These are phyloP conservation scores for Perdita meconis DNA, from an alignment of 2,888 invertebrate genomes.

Conservation along the genomic window DNA sequence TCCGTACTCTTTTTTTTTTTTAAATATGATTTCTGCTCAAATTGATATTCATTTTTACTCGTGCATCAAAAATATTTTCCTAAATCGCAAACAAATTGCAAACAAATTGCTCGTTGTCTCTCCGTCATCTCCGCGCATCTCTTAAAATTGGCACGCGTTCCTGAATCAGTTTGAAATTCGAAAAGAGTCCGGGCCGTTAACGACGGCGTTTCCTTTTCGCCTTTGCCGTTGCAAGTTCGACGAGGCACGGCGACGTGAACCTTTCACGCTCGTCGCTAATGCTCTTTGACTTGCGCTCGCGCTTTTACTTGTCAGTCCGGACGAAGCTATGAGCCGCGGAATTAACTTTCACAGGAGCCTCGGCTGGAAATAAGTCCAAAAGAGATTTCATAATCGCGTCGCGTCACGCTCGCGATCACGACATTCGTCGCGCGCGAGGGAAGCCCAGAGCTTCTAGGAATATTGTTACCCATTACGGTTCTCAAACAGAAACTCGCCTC, in stretches of 20 bases:
- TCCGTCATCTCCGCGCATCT: too few relatives aligned
- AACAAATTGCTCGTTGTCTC: too few relatives aligned
- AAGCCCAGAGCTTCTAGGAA: not conserved
- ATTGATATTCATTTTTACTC: too few relatives aligned
- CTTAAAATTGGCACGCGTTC: too few relatives aligned
- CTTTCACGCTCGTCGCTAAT: constrained; percentile 7
- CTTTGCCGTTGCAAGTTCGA: constrained; percentile 17
- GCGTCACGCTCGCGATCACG: not conserved
- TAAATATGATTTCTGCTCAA: too few relatives aligned
- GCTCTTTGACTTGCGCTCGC: constrained; percentile 41
- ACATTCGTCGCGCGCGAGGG: not conserved
- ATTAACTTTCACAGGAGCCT: constrained; percentile 13
- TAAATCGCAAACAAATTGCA: too few relatives aligned
- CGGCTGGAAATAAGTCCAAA: constrained; percentile 19
- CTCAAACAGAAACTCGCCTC: not conserved
- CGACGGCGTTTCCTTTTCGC: not conserved
- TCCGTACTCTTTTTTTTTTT: too few relatives aligned
- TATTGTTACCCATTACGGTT: not conserved
- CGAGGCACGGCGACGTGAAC: not conserved
- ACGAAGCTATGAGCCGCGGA: constrained; percentile 15
- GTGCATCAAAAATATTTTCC: too few relatives aligned
- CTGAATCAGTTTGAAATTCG: too few relatives aligned
- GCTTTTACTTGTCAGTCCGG: constrained; percentile 26
- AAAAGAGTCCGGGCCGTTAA: too few relatives aligned
- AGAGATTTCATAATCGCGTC: constrained; percentile 37